Evolutionary conservation across 2,113 vertebrate genomes (phyloP), one percentile per base, ranked within the genome.

Genomic region (Siphamia tubifer): DNA sequence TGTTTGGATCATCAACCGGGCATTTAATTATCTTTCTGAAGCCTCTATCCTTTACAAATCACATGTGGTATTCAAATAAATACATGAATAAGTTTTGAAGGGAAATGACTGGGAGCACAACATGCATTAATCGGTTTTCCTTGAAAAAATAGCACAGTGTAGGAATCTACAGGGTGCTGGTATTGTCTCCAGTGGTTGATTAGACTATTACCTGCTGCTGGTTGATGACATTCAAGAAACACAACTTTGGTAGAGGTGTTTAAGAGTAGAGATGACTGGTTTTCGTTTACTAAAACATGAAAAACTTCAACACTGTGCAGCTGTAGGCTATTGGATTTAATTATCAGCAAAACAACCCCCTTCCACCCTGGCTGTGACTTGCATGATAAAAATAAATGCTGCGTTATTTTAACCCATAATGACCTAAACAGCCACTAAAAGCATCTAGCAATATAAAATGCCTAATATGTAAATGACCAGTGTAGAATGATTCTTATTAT

Each of bases 301-400:
- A 76, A 45, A 71, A 66, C 44, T 16, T 10, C 47, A 63, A 58
- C 43, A 61, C 39, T 56, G 21, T 13, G 25, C 45, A 40, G 61
- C 68, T 71, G 54, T 77, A 16, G 15, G 8, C 45, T 17, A 77
- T 71, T 66, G 58, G 55, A 69, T 36, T 74, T 80, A 80, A 74
- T 75, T 80, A 76, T 67, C 61, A 51, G 36, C 56, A 51, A 74
- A 77, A 64, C 43, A 68, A 30, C 48, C 24, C 30, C 45, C 48
- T 27, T 65, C 43, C 64, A 74, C 77, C 32, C 32, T 77, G 47
- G 42, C 57, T 66, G 40, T 8, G 32, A 56, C 17, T 48, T 17
- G 8, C 15, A n/a, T n/a, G n/a, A n/a, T n/a, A n/a, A n/a, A n/a
- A n/a, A n/a, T n/a, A n/a, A n/a, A n/a, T n/a, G n/a, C n/a, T n/a